Evolutionary conservation across 2,888 invertebrate species (phyloP).

Genomic region (Tetragonisca angustula): DNA sequence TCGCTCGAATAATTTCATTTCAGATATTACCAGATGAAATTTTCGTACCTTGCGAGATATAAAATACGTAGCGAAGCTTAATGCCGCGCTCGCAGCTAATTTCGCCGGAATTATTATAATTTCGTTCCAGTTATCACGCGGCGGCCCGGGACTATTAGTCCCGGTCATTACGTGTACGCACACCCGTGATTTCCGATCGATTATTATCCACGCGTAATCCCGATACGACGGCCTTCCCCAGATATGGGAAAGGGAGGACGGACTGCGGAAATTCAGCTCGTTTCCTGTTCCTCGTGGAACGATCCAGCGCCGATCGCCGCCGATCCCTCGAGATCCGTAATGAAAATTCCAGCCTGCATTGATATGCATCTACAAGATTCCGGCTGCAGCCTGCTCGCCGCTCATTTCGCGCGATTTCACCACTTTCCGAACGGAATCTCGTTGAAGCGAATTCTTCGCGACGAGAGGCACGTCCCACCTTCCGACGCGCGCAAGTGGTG

Average conservation of each 20-base stretch:
- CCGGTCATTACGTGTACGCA: conserved; percentile 6
- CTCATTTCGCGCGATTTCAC: conserved; percentile 73
- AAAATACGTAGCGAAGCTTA: conserved; percentile 37
- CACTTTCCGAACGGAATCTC: conserved; percentile 70
- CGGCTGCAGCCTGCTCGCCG: conserved; percentile 57
- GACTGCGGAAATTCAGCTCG: conserved; percentile 55
- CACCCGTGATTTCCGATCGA: conserved; percentile 37
- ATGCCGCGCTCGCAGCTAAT: conserved; percentile 44
- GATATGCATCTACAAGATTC: conserved; percentile 76
- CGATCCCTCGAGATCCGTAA: conserved; percentile 67
- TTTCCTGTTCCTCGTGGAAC: conserved; percentile 42
- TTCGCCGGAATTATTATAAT: conserved; percentile 56
- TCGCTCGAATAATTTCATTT: conserved; percentile 43
- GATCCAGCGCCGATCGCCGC: conserved; percentile 42
- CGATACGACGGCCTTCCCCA: neutral
- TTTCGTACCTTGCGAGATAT: conserved; percentile 54
- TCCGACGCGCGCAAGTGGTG: neutral
- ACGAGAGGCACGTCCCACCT: conserved; percentile 44
- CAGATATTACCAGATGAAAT: conserved; percentile 43
- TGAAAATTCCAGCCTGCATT: conserved; percentile 72
- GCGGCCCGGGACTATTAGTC: conserved; percentile 31
- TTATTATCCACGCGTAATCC: conserved; percentile 43
- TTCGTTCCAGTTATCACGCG: conserved; percentile 42
- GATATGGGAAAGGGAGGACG: too few relatives aligned
- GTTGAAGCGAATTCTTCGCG: conserved; percentile 72